Evolutionary conservation across 2,888 invertebrate species (phyloP).

Genomic region (Caenorhabditis becei): DNA sequence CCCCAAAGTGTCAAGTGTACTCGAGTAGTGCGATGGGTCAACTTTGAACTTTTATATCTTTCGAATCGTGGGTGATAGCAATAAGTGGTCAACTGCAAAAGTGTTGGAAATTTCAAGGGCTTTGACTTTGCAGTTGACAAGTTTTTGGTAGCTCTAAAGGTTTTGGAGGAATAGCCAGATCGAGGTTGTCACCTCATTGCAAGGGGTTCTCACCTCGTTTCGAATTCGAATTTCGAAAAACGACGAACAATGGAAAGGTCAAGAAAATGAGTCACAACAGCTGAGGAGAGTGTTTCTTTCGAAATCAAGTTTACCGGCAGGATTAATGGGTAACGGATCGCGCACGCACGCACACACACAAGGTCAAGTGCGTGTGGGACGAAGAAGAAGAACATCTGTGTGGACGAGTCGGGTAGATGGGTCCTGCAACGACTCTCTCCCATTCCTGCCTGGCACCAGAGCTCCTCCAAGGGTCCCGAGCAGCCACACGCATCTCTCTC

Average conservation of each 20-base stretch:
- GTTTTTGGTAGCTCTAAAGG: background rate
- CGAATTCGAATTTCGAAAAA: background rate
- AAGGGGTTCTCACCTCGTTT: background rate
- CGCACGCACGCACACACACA: background rate
- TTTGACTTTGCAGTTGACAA: background rate
- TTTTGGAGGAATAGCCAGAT: background rate
- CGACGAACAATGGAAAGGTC: background rate
- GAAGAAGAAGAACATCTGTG: constrained; percentile 33
- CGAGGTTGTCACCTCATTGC: background rate
- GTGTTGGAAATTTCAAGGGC: background rate
- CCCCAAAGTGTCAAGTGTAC: background rate
- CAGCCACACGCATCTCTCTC: constrained; percentile 4
- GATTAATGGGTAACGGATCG: constrained; percentile 16
- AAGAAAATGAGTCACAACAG: background rate
- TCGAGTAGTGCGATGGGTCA: background rate
- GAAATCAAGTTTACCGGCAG: constrained; percentile 19
- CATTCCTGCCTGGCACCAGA: constrained; percentile 1
- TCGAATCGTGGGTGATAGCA: background rate
- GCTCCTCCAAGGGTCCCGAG: background rate
- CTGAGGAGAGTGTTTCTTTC: background rate
- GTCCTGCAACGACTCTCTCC: constrained; percentile 14
- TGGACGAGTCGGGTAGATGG: constrained; percentile 10
- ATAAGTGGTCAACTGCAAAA: constrained; percentile 6
- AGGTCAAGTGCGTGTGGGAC: constrained; percentile 36
- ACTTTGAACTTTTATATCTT: background rate